Evolutionary conservation across 2,797 vertebrate genomes (phyloP), one percentile per base, ranked within the genome.

Genomic region (Phrynocephalus forsythii): DNA sequence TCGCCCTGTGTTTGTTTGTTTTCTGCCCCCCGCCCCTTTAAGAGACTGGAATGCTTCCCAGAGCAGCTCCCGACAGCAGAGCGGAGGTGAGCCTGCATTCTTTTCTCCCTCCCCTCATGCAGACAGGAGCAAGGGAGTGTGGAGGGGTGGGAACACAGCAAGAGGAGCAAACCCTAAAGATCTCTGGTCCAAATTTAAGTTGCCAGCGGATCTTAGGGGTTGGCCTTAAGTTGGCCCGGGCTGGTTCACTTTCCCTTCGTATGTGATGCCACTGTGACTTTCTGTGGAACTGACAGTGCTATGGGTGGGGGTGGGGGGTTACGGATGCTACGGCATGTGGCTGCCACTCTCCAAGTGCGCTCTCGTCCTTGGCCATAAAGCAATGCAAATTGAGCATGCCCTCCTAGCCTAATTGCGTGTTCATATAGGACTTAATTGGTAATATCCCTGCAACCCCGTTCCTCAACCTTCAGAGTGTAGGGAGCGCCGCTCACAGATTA

Each of bases 361-460:
- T n/a, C 94, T 94, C 89, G 92, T 88, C 91, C 93, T 94, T 94
- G 93, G 92, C 89, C 94, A 94, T 96, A 96, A 96, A 96, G 85
- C 94, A 95, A 93, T 11, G 91, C 91, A 95, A 96, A 94, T 95
- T 94, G 95, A 95, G 95, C 95, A 93, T 95, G 93, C 93, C 94
- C 91, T 95, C 91, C 92, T 91, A 94, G 33, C 92, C 94, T 96
- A 96, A 96, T 95, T 95, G 95, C 71, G 87, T 93, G 95, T 93
- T 96, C 95, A 94, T 94, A 95, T 95, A 95, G 91, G 91, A 89
- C 93, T 95, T 96, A 96, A 96, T 96, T 95, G 95, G 94, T 92
- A 95, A 95, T 96, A 95, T 94, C 91, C 92, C 92, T 90, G 91
- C 89, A 90, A 88, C 82, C 71, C 78, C 90, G 89, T 67, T 94